Evolutionary conservation across 2,797 vertebrate genomes (phyloP).

Genomic region (Characodon lateralis): DNA sequence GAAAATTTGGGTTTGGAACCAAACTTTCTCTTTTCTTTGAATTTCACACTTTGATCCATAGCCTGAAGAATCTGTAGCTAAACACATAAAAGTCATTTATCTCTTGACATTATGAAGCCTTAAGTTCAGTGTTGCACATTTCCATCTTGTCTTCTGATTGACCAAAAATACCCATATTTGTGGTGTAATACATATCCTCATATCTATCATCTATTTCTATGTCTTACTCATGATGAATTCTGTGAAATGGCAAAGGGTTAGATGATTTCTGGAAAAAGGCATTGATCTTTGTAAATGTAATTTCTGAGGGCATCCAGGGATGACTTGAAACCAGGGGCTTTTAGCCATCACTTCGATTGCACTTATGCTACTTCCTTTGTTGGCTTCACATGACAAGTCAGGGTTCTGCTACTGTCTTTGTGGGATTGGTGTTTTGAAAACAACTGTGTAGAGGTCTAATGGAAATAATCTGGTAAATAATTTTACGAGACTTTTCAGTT

Average conservation of each 20-base stretch:
- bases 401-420: not conserved
- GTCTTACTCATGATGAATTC: not conserved
- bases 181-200: not conserved
- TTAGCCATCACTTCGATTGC: not conserved
- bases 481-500: not conserved
- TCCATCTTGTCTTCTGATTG: not conserved
- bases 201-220: not conserved
- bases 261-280: not conserved
- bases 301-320: not conserved
- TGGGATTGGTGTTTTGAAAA: not conserved
- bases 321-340: not conserved
- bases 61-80: not conserved
- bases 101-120: not conserved
- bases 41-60: not conserved
- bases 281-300: slow-evolving; percentile 3
- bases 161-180: not conserved
- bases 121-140: too few relatives aligned
- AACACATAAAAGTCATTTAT: not conserved
- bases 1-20: not conserved
- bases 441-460: not conserved
- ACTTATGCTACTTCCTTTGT: not conserved
- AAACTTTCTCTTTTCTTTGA: too few relatives aligned
- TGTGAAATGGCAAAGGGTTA: not conserved
- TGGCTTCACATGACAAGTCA: not conserved
- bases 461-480: not conserved